Base-by-base conservation (phyloP, 2,888 invertebrate genomes). In the Drosophila subsilvestris region DNA sequence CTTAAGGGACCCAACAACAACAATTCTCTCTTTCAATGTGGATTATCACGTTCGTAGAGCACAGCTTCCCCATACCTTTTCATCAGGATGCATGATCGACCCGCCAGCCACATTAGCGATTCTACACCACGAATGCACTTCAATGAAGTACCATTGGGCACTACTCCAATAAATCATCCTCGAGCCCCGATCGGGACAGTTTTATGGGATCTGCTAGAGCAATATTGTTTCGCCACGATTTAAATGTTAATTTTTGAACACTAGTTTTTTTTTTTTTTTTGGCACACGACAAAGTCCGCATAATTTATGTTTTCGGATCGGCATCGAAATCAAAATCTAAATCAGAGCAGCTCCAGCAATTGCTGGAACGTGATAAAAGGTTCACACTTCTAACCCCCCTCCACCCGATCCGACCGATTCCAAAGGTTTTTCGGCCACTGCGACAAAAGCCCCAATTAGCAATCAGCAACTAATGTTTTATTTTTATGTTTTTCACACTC, bases 251-350 rank as follows among this genome's bases (percentile, higher is more conserved):
- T 85, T 88, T 75, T 63, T 56, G 49, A 37, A 48, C 57, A 50
- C 63, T 60, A 57, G 58, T 42, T 55, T 53, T 22, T 29, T 69
- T 80, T 37, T 54, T 53, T 22, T 29, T 69, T 81, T 82, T 80
- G 88, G 86, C 84, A 88, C 88, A 86, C 88, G 88, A 83, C 84
- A 88, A 79, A 83, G 68, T 75, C 56, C 71, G 88, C 79, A 80
- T 83, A 75, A 70, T 70, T 86, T 79, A 79, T 80, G 75, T 68
- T n/a, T 37, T 37, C 37, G 37, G n/a, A 37, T 37, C 37, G 49
- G 55, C 27, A 54, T 63, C 57, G 29, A 42, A 32, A 48, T 74
- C 54, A n/a, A 29, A 75, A 86, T 49, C 50, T 22, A 74, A 85
- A 85, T 80, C 77, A 74, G 75, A 79, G 79, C 88, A 80, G 20